Evolutionary conservation across 2,888 invertebrate genomes (phyloP).

Genomic region (Nymphalis urticae): DNA sequence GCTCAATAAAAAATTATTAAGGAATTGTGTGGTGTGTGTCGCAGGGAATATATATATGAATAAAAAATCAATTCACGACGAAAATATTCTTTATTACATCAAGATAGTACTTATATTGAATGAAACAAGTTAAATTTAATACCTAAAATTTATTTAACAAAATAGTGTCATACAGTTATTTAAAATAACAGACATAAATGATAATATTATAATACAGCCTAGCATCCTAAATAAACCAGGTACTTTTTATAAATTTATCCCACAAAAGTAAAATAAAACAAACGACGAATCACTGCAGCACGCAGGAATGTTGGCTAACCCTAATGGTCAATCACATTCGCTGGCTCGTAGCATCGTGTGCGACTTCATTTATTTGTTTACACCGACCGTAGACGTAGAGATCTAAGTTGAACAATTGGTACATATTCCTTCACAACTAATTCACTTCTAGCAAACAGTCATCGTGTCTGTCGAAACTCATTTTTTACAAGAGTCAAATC

Average conservation of each 20-base stretch:
- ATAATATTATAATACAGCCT: slow-evolving; percentile 80
- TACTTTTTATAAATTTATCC: slow-evolving; percentile 79
- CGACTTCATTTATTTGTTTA: slow-evolving; percentile 43
- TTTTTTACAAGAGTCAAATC: background rate
- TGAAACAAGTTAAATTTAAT: slow-evolving; percentile 60
- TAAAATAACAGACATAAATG: slow-evolving; percentile 81
- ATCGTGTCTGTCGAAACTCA: background rate
- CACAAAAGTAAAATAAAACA: slow-evolving; percentile 59
- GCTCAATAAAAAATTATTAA: no score
- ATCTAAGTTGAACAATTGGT: slow-evolving; percentile 13
- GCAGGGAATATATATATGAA: background rate
- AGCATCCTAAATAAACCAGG: slow-evolving; percentile 82
- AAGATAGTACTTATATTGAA: slow-evolving; percentile 42
- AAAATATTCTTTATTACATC: slow-evolving; percentile 26
- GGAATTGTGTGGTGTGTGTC: no score
- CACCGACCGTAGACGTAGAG: slow-evolving; percentile 42
- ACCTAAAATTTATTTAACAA: slow-evolving; percentile 82
- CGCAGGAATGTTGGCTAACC: slow-evolving; percentile 79
- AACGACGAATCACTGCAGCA: slow-evolving; percentile 77
- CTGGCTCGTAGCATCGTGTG: slow-evolving; percentile 38
- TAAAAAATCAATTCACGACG: background rate
- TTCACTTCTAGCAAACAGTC: background rate
- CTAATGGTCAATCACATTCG: slow-evolving; percentile 51
- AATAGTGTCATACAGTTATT: slow-evolving; percentile 82
- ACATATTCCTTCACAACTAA: background rate